Evolutionary conservation across 2,888 invertebrate species (phyloP).

Genomic region (Acronicta alni): DNA sequence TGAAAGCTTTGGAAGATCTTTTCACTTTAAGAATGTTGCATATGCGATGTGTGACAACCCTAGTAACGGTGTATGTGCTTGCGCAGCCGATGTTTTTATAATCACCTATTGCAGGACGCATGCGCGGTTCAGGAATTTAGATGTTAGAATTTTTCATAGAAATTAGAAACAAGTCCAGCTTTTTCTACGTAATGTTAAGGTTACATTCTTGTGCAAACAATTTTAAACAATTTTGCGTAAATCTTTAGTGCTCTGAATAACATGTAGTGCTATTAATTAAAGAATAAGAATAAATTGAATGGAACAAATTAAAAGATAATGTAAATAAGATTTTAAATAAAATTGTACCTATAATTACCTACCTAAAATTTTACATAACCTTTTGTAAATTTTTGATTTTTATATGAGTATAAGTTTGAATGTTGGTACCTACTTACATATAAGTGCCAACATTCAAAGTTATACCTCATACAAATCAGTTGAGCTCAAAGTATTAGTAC

Average conservation of each 20-base stretch:
- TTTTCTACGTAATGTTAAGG: constrained; percentile 20
- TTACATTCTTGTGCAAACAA: constrained; percentile 29
- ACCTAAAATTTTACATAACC: too few relatives aligned
- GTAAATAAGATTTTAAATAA: too few relatives aligned
- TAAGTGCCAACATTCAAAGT: background rate
- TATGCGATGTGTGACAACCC: constrained; percentile 26
- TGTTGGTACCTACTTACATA: background rate
- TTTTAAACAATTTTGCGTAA: background rate
- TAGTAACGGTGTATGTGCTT: constrained; percentile 45
- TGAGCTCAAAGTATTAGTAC: background rate
- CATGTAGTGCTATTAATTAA: constrained; percentile 2
- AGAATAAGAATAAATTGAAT: too few relatives aligned
- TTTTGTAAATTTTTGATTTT: too few relatives aligned
- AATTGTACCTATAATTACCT: too few relatives aligned
- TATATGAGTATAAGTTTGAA: too few relatives aligned
- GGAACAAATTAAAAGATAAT: too few relatives aligned
- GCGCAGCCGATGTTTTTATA: constrained; percentile 53
- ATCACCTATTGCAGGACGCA: constrained; percentile 48
- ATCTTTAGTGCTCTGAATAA: background rate
- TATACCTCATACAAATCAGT: constrained; percentile 1
- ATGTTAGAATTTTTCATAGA: constrained; percentile 47
- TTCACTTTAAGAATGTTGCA: constrained; percentile 12
- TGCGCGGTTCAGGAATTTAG: constrained; percentile 47
- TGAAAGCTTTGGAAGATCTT: too few relatives aligned
- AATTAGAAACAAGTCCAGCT: constrained; percentile 28